Percentiles rank a stretch among this genome's conserved stretches.
These are phyloP conservation scores for Varecia variegata DNA, from an alignment of 2,797 vertebrate genomes.

Conservation along the genomic window DNA sequence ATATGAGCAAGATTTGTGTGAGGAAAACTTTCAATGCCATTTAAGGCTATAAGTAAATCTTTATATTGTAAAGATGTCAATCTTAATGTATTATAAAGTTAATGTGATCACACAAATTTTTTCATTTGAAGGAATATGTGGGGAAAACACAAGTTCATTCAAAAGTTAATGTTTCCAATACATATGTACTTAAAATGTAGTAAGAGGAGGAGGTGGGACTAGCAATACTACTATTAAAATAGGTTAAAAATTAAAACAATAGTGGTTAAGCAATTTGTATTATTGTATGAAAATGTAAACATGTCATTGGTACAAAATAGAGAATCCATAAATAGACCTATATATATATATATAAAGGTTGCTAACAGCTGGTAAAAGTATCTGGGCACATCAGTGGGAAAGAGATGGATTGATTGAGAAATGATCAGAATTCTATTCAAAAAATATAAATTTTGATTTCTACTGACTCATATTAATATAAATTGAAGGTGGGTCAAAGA, in stretches of 20 bases:
- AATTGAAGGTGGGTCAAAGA: neutral
- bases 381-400: neutral
- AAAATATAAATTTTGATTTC: neutral
- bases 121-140: neutral
- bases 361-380: neutral
- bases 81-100: neutral
- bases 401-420: neutral
- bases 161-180: neutral
- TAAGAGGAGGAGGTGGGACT: neutral
- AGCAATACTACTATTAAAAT: too few species aligned
- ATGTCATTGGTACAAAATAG: neutral
- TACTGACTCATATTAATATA: neutral
- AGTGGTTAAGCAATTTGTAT: neutral
- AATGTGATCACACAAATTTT: neutral
- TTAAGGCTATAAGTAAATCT: neutral
- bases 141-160: neutral
- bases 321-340: neutral
- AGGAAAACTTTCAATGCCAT: neutral
- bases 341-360: neutral
- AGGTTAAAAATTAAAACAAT: neutral
- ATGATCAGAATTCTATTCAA: neutral
- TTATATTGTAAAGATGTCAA: neutral
- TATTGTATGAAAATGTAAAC: neutral
- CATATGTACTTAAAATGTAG: neutral
- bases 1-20: neutral